These are phyloP conservation scores for Rhyacichthys aspro DNA, from an alignment of 2,797 vertebrate species.

Conservation along the genomic window DNA sequence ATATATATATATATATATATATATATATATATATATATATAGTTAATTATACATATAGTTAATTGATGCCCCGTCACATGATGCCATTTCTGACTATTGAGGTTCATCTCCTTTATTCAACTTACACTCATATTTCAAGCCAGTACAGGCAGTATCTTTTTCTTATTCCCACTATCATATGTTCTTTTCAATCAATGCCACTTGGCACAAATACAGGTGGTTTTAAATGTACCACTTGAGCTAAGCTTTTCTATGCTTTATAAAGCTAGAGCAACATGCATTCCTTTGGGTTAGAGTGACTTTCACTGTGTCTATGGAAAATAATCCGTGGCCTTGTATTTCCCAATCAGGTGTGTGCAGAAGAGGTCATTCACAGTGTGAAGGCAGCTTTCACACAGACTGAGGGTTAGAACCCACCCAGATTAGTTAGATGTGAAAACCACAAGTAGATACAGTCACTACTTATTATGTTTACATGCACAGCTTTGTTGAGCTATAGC, in stretches of 20 bases:
- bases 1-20: no score
- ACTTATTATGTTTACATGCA: no score
- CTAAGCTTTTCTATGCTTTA: constrained; percentile 41
- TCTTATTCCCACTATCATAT: no score
- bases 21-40: no score
- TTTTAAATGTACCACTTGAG: constrained; percentile 31
- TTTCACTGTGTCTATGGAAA: constrained; percentile 28
- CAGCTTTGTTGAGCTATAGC: no score
- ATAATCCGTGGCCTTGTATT: constrained; percentile 13
- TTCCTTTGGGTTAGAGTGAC: constrained; percentile 34
- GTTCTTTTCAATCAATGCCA: not conserved
- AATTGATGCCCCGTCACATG: no score
- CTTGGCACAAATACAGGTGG: constrained; percentile 16
- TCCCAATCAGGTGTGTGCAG: constrained; percentile 7
- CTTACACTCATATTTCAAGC: constrained; percentile 24
- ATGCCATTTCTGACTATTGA: constrained; percentile 38
- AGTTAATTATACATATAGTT: no score
- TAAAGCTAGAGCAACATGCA: constrained; percentile 23
- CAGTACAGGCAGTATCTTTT: not conserved
- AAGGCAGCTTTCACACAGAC: constrained; percentile 30
- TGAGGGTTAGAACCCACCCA: no score
- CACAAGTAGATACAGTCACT: no score
- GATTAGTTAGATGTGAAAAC: no score
- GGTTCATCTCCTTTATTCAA: constrained; percentile 40
- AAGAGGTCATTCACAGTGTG: constrained; percentile 58